Base-by-base conservation (phyloP, 2,113 vertebrate genomes). In the Oncorhynchus keta region DNA sequence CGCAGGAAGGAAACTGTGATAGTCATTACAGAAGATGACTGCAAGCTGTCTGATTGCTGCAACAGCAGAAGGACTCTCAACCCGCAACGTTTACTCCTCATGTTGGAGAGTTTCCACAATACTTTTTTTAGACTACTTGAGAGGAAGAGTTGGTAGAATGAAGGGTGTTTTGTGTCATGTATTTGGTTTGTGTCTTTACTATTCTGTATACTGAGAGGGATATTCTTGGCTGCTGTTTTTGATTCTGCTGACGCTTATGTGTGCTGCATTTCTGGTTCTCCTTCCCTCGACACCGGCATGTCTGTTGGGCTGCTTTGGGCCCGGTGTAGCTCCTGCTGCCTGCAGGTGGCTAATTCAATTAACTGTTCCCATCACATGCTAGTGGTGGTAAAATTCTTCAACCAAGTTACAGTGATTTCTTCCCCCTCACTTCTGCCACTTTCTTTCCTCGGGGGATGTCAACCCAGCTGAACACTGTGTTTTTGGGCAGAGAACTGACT, bases 161-260 rank as follows among this genome's bases (percentile, higher is more conserved):
- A 67, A 30, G 11, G 61, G n/a, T 22, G 59, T n/a, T 62, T n/a
- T 62, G 59, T 22, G n/a, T 84, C 39, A 78, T 78, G 68, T 79
- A 84, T 85, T 84, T 86, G 80, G 80, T 11, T 12, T 85, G 61
- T 59, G 59, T 83, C 48, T 77, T 78, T 82, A 72, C 84, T 73
- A 75, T 80, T 82, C 48, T 13, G 20, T 69, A 24, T 86, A 84
- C 81, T 81, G 77, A 22, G 55, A 70, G 81, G 75, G 83, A 82
- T 90, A 91, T 90, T 90, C 86, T 88, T 89, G 85, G 84, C 86
- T 91, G 84, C 83, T 85, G 80, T 80, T 66, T 78, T 84, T 83
- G 83, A 85, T 84, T 86, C 81, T 83, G 73, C 79, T 11, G 79
- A 85, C 84, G 87, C 84, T 89, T 89, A 87, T 89, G 87, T 78